phyloP scores from a whole-genome alignment of 2,113 vertebrate species.

The Alligator sinensis region DNA sequence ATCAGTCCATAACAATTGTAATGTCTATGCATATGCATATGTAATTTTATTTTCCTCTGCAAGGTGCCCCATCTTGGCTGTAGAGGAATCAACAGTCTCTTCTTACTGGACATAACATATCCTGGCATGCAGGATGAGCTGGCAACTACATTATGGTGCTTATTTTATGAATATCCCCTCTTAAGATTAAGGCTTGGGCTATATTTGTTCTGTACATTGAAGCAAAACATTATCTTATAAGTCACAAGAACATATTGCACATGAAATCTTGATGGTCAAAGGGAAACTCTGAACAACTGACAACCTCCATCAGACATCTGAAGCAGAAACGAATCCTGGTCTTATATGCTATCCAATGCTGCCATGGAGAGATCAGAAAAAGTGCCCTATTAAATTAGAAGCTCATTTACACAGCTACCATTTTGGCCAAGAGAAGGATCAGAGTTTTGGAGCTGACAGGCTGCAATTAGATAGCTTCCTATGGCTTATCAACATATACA shows the following conservation, averaged over 20 bases:
- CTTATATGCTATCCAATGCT: background rate
- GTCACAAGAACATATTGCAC: background rate
- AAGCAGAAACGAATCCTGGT: background rate
- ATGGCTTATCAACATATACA: background rate
- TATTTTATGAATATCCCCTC: background rate
- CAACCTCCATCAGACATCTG: background rate
- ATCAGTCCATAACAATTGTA: background rate
- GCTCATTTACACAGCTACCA: background rate
- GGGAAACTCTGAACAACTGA: background rate
- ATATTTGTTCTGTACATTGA: background rate
- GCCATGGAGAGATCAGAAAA: background rate
- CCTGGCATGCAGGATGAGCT: background rate
- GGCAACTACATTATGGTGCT: background rate
- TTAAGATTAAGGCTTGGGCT: background rate
- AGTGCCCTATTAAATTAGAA: background rate
- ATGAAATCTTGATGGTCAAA: background rate
- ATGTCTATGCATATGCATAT: background rate
- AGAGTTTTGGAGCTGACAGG: background rate
- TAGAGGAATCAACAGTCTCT: background rate
- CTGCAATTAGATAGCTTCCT: too few species aligned
- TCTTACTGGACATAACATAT: background rate
- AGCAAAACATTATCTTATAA: background rate
- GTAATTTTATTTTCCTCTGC: constrained; percentile 1
- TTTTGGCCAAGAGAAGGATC: background rate
- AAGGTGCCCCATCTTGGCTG: constrained; percentile 17